Conservation (phyloP, 2,113 vertebrate species). For the Piprites chloris region DNA sequence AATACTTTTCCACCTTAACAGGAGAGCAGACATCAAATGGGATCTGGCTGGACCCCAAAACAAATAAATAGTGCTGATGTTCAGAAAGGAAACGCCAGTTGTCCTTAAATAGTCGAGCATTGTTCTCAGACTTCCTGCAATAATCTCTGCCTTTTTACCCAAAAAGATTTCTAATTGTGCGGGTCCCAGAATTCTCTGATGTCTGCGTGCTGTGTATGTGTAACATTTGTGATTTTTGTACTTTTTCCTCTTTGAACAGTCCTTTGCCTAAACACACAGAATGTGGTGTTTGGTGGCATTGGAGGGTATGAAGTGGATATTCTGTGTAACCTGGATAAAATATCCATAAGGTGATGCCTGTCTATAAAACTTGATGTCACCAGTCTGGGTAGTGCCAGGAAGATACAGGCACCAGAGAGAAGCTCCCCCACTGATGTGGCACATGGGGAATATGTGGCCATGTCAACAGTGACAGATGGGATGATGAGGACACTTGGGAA, state of each 20-base stretch:
- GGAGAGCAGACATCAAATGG: not conserved
- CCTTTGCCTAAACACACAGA: not conserved
- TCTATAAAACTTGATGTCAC: not conserved
- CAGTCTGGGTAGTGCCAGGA: not conserved
- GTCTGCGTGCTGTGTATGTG: not conserved
- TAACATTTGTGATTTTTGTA: not conserved
- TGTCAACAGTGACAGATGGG: not conserved
- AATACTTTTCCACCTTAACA: conserved; percentile 50
- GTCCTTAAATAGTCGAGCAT: conserved; percentile 62
- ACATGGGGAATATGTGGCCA: rapidly evolving
- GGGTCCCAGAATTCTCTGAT: not conserved
- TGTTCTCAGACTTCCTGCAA: conserved; percentile 61
- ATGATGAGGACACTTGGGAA: not conserved
- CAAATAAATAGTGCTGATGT: conserved; percentile 49
- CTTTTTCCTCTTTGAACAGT: not conserved
- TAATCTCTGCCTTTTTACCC: conserved; percentile 37
- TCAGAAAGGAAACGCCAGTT: conserved; percentile 47
- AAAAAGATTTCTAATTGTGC: not conserved
- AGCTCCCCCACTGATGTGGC: not conserved
- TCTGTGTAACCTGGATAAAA: not conserved
- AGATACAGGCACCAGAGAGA: not conserved
- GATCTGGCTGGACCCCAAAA: conserved; percentile 35
- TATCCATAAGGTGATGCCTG: not conserved
- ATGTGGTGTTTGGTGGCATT: not conserved
- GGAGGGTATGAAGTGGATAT: not conserved